Percentiles rank a stretch among this genome's conserved stretches.
Evolutionary conservation across 2,113 vertebrate species (phyloP).

Genomic region (Hemichromis elongatus): DNA sequence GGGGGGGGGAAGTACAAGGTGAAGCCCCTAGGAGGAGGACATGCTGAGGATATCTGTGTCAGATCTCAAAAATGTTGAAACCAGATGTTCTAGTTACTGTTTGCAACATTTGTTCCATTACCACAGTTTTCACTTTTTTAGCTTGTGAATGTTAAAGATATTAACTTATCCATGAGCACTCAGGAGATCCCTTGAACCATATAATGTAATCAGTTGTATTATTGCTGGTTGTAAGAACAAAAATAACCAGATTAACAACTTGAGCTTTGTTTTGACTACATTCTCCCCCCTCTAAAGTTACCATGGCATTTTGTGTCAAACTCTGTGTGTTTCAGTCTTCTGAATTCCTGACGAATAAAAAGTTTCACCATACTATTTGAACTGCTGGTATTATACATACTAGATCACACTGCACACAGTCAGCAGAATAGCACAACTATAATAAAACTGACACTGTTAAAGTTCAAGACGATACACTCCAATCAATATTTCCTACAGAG

Average conservation of each 20-base stretch:
- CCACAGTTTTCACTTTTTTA: background rate
- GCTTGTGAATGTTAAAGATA: background rate
- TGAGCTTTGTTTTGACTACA: background rate
- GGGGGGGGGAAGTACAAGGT: slow-evolving; percentile 13
- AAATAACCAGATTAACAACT: background rate
- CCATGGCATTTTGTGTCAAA: background rate
- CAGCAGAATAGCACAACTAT: background rate
- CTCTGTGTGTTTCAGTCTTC: background rate
- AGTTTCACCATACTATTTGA: background rate
- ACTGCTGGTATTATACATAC: background rate
- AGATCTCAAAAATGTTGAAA: slow-evolving; percentile 46
- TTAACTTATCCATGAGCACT: background rate
- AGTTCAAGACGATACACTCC: background rate
- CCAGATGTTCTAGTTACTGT: slow-evolving; percentile 47
- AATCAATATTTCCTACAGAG: slow-evolving; percentile 16
- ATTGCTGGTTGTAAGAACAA: background rate
- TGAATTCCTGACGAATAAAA: background rate
- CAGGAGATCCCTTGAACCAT: background rate
- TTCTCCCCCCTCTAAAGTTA: background rate
- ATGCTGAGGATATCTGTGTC: slow-evolving; percentile 13
- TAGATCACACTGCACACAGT: background rate
- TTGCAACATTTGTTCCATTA: background rate
- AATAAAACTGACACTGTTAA: background rate
- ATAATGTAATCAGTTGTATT: background rate
- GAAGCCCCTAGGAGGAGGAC: background rate